Base-by-base conservation (phyloP, 2,113 vertebrate genomes). In the Cygnus buccinator region DNA sequence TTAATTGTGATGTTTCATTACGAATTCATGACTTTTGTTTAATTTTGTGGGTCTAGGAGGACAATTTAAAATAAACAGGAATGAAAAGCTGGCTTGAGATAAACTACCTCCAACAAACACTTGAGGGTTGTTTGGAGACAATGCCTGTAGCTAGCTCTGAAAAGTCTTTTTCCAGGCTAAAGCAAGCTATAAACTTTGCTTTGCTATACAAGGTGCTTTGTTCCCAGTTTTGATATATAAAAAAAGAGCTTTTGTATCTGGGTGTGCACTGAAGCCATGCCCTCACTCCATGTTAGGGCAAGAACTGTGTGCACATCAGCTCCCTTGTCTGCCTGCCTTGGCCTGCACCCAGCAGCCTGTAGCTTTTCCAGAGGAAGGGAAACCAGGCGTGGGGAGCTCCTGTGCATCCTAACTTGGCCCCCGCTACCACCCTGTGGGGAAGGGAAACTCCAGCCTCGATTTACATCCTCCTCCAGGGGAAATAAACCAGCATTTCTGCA, bases 281-380 rank as follows among this genome's bases (percentile, higher is more conserved):
- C 81, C 89, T 93, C 89, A 0, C 91, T 96, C 96, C 96, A 95
- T 97, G 93, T 96, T 96, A 95, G 95, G 96, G 95, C 94, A 97
- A 82, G 93, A 95, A 84, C 1, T 0, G 87, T 18, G 81, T 65
- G 61, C 55, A 58, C 94, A 84, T 84, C 77, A 57, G 89, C 87
- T 84, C 89, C 78, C 81, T 87, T 62, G 77, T 84, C 84, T 86
- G 75, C 90, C 70, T 91, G 80, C 87, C 89, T 87, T 97, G 96
- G 96, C 95, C 70, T 9, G 39, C 29, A 46, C 62, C 91, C 96
- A 95, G 91, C 9, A 87, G 62, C 77, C 39, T 62, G 66, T 16
- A 82, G 77, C 58, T 84, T 43, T 58, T 89, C 62, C 87, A 94
- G 70, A 37, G 25, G 37, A 71, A 55, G 37, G 50, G 71, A 85